Base-by-base conservation (phyloP, 2,797 vertebrate species). In the Amphiprion clarkii region DNA sequence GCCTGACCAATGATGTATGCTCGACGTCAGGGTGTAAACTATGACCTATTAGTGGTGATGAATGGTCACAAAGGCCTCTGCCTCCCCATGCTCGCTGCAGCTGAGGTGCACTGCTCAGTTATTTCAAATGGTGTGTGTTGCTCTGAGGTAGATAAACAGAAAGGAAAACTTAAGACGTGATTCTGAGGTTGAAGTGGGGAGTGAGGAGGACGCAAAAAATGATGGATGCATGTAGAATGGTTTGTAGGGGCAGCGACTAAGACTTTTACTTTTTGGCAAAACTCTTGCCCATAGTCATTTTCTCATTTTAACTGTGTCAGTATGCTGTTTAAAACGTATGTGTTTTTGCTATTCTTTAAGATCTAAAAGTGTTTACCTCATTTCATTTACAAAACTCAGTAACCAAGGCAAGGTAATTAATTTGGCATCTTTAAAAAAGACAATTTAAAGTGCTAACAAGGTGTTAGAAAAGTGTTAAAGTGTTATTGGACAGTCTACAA, bases 11-110 rank as follows among this genome's bases (percentile, higher is more conserved):
- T 92, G 89, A 93, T 90, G 76, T 82, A 91, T 88, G 67, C 66
- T 61, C 40, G 21, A 44, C 44, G 83, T 91, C 87, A 87, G 67
- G 74, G 61, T 79, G 71, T 88, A 92, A 93, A 93, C 87, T 91
- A 87, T 88, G 85, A 92, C 87, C 91, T 87, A 88, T 92, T 91
- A 88, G 85, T 31, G 64, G 65, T 91, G 89, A 94, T 94, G 71
- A 93, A 92, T 89, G 84, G 69, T 83, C 80, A 51, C 74, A 72
- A 62, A 79, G 71, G 56, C 71, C 61, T 79, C 67, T 77, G 71
- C 83, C 75, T 88, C 61, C 75, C 64, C 66, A n/a, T 67, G 64
- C 71, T 78, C 74, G 46, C 79, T 61, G 57, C 76, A 77, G 57
- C 58, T 54, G 48, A 62, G 54, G n/a, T 21, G 3, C 56, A 27